Evolutionary conservation across 2,113 vertebrate genomes (phyloP).

Genomic region (Chroicocephalus ridibundus): DNA sequence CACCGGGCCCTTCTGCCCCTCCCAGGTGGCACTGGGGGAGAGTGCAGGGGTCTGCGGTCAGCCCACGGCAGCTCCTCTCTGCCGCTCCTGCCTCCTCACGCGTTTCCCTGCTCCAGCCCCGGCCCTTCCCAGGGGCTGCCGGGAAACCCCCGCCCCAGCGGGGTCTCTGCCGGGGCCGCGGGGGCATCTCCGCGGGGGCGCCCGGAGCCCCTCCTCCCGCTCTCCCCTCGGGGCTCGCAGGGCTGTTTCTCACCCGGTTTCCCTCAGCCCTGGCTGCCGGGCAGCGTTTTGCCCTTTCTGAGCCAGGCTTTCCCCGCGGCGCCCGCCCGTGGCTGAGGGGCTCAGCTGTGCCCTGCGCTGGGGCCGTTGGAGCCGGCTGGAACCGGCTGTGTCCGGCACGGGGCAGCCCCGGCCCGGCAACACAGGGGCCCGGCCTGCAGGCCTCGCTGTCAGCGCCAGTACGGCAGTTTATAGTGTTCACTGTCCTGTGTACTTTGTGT

Average conservation of each 20-base stretch:
- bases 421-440: neutral
- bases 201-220: neutral
- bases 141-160: neutral
- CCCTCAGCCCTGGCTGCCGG: neutral
- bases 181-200: too few relatives aligned
- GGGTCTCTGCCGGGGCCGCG: too few relatives aligned
- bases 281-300: neutral
- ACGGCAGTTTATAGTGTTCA: neutral
- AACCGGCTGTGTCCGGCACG: too few relatives aligned
- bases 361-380: too few relatives aligned
- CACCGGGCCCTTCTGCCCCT: accelerated
- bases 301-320: neutral
- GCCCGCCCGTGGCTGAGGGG: neutral
- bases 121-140: too few relatives aligned
- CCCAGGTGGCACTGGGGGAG: neutral
- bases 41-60: accelerated
- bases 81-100: neutral
- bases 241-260: neutral
- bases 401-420: neutral
- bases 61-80: accelerated
- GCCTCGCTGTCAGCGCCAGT: accelerated
- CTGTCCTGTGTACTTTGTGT: neutral
- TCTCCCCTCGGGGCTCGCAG: neutral
- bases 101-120: neutral
- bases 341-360: too few relatives aligned